Evolutionary conservation across 2,888 invertebrate genomes (phyloP).

Genomic region (Amiota minor): DNA sequence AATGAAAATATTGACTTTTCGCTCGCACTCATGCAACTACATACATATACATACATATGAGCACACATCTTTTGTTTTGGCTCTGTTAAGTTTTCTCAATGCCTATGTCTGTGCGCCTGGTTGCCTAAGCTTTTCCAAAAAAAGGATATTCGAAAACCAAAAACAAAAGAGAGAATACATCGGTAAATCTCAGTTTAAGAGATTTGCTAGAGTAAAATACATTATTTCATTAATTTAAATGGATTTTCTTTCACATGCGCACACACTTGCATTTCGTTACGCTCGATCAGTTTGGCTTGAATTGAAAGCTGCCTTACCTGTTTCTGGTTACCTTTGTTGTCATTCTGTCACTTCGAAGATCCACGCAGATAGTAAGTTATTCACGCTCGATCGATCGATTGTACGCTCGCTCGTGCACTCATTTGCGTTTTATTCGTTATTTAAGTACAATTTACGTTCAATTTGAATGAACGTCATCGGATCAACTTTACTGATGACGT

Average conservation of each 20-base stretch:
- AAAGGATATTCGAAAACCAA: no score
- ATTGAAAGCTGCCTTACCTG: constrained; percentile 39
- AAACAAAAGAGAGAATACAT: no score
- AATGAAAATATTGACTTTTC: no score
- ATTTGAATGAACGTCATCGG: not conserved
- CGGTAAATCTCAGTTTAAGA: no score
- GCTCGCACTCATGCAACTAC: no score
- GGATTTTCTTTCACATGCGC: constrained; percentile 31
- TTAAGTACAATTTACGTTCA: constrained; percentile 13
- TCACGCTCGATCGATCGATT: not conserved
- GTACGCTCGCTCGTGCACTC: constrained; percentile 60
- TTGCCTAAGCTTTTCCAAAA: no score
- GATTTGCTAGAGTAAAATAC: no score
- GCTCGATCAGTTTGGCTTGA: constrained; percentile 18
- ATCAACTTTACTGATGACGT: not conserved
- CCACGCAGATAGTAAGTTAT: constrained; percentile 60
- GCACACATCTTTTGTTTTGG: no score
- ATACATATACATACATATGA: no score
- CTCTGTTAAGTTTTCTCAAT: no score
- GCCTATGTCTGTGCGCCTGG: no score
- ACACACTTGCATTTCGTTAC: constrained; percentile 20
- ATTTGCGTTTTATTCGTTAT: constrained; percentile 34
- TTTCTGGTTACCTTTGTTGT: constrained; percentile 46
- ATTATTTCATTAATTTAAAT: no score
- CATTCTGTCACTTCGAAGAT: constrained; percentile 59